These are phyloP conservation scores for Calliphora vicina DNA, from an alignment of 1,140 invertebrate genomes.

Conservation along the genomic window DNA sequence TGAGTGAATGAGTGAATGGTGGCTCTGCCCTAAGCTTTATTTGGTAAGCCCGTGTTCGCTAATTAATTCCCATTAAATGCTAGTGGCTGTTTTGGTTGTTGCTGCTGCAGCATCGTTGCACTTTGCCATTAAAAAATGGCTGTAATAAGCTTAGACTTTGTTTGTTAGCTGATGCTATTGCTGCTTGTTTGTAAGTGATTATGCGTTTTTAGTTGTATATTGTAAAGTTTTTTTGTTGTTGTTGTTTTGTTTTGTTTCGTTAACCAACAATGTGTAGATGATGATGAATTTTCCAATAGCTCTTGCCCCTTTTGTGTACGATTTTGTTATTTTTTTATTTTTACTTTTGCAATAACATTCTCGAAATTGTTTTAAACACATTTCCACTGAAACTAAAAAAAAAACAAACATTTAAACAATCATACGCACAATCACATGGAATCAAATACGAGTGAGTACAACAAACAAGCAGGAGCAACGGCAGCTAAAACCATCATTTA, in stretches of 20 bases:
- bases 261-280: background rate
- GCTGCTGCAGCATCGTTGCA: slow-evolving; percentile 1
- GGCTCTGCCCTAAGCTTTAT: slow-evolving; percentile 31
- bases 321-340: background rate
- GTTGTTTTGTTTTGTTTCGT: slow-evolving; percentile 18
- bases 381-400: slow-evolving; percentile 36
- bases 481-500: slow-evolving; percentile 6
- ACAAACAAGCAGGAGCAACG: background rate
- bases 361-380: slow-evolving; percentile 38
- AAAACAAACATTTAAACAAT: background rate
- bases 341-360: slow-evolving; percentile 32
- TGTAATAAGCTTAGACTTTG: background rate
- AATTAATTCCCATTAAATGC: slow-evolving; percentile 42
- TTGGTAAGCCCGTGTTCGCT: slow-evolving; percentile 39
- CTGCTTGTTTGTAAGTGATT: slow-evolving; percentile 4
- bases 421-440: slow-evolving; percentile 21
- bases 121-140: slow-evolving; percentile 33
- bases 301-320: slow-evolving; percentile 21
- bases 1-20: slow-evolving; percentile 24
- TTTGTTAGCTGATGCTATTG: background rate
- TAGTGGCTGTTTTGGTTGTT: slow-evolving; percentile 27
- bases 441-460: background rate
- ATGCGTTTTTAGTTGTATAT: slow-evolving; percentile 4
- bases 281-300: slow-evolving; percentile 27
- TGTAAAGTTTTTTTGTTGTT: too few species aligned